These are phyloP conservation scores for Ageneiosus marmoratus DNA, from an alignment of 2,113 vertebrate genomes.

Conservation along the genomic window DNA sequence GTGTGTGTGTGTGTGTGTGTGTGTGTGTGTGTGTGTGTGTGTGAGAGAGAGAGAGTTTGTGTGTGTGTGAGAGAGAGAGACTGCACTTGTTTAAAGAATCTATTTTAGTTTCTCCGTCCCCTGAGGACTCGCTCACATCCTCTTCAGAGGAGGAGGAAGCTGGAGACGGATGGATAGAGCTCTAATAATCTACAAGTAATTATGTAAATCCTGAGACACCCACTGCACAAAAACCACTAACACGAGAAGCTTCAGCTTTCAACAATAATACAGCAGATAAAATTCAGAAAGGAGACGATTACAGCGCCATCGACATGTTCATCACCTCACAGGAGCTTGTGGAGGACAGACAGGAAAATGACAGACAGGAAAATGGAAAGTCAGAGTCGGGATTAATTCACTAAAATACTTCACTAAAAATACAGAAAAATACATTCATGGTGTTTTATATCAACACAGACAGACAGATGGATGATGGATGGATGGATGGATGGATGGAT, in stretches of 20 bases:
- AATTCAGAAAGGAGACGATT: neutral
- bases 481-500: neutral
- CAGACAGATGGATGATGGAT: no score
- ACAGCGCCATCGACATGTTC: neutral
- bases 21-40: constrained; percentile 66
- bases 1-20: constrained; percentile 70
- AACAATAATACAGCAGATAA: neutral
- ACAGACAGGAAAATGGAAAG: neutral
- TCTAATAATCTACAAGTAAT: constrained; percentile 76
- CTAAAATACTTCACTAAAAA: no score
- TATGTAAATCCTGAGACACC: constrained; percentile 68
- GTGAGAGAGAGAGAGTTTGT: constrained; percentile 67
- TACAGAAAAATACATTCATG: no score
- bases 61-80: constrained; percentile 70
- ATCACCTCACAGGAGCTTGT: neutral
- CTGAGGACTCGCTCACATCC: constrained; percentile 71
- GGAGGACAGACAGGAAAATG: neutral
- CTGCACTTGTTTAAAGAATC: constrained; percentile 71
- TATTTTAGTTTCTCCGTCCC: constrained; percentile 73
- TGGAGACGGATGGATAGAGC: constrained; percentile 58
- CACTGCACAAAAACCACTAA: constrained; percentile 18
- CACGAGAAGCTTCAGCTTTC: neutral
- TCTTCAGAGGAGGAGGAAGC: constrained; percentile 59
- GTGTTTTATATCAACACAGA: no score
- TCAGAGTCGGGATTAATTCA: neutral